Percentiles rank a stretch among this genome's conserved stretches.
These are phyloP conservation scores for Cygnus buccinator DNA, from an alignment of 2,113 vertebrate species.

Conservation along the genomic window DNA sequence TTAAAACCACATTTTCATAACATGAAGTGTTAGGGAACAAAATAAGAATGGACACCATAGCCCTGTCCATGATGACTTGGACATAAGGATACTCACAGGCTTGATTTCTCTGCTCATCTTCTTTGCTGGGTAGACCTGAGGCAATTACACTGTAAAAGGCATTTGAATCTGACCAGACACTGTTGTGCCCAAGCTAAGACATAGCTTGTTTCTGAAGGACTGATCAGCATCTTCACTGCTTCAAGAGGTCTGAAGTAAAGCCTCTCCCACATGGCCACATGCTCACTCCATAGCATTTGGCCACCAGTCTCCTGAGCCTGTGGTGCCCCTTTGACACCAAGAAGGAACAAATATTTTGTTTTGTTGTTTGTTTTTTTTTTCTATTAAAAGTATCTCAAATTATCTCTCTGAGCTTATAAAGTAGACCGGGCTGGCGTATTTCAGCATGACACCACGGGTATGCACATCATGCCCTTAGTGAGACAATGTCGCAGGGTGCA, in stretches of 20 bases:
- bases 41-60: neutral
- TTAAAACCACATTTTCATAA: neutral
- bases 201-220: neutral
- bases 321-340: neutral
- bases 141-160: neutral
- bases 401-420: neutral
- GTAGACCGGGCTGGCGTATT: neutral
- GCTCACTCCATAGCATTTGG: neutral
- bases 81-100: neutral
- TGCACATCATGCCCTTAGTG: neutral
- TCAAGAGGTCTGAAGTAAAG: neutral
- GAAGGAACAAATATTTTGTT: rapidly evolving
- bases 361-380: neutral
- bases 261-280: rapidly evolving
- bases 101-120: neutral
- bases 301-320: neutral
- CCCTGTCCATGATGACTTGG: neutral
- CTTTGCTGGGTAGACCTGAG: neutral
- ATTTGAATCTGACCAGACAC: neutral
- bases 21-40: neutral
- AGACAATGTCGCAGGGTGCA: neutral
- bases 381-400: neutral
- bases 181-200: neutral
- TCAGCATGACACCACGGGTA: neutral
- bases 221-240: neutral